A percentile compares a stretch with the other conserved stretches of the same genome.
Conservation (phyloP, 2,113 vertebrate species). For the Lophius piscatorius region DNA sequence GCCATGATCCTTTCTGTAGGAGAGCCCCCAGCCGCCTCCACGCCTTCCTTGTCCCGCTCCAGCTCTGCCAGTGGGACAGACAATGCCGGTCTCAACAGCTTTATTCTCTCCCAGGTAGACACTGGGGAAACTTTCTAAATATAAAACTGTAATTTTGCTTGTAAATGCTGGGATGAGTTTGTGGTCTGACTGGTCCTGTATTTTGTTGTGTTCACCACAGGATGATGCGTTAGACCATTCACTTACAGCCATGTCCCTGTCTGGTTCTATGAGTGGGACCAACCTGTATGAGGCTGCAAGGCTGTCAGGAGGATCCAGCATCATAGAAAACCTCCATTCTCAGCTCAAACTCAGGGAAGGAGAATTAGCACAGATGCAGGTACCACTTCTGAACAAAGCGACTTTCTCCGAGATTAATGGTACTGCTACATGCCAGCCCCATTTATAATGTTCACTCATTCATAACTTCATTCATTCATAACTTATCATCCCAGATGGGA, state of each 20-base stretch:
- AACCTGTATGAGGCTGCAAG: slow-evolving; percentile 93
- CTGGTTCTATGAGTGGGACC: slow-evolving; percentile 83
- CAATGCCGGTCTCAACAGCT: slow-evolving; percentile 86
- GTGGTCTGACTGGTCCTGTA: neutral
- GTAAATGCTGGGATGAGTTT: neutral
- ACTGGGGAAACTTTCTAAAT: neutral
- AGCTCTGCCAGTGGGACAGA: slow-evolving; percentile 93
- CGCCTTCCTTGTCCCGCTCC: slow-evolving; percentile 91
- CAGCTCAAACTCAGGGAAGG: slow-evolving; percentile 95
- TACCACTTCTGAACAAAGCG: slow-evolving; percentile 63
- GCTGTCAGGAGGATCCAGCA: slow-evolving; percentile 93
- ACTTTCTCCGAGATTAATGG: no score
- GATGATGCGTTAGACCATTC: slow-evolving; percentile 91
- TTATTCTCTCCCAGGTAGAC: slow-evolving; percentile 88
- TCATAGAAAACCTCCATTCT: slow-evolving; percentile 96
- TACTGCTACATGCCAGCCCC: no score
- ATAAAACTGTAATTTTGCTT: neutral
- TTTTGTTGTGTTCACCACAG: slow-evolving; percentile 59
- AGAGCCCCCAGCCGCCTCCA: slow-evolving; percentile 87
- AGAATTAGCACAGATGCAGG: slow-evolving; percentile 95
- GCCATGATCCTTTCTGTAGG: slow-evolving; percentile 68
- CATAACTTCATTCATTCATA: no score
- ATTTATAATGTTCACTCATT: no score
- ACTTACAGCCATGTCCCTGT: slow-evolving; percentile 81
- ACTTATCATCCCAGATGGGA: no score